Conservation (phyloP, 1,140 invertebrate species). For the Hycleus cichorii region DNA sequence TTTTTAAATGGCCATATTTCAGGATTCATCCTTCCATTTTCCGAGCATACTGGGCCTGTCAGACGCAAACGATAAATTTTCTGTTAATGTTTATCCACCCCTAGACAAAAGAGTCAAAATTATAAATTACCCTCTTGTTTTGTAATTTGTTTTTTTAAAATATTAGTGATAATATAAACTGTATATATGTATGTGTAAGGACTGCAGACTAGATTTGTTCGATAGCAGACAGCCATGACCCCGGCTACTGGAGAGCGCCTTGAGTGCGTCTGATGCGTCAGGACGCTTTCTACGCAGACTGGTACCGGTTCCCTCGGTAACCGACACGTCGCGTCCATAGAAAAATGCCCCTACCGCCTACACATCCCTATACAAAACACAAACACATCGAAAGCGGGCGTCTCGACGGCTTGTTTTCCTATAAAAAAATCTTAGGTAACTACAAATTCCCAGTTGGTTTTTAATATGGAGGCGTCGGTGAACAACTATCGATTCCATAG, state of each 20-base stretch:
- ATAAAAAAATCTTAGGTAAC: background rate
- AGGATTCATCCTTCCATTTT: too few species aligned
- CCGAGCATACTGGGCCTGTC: too few species aligned
- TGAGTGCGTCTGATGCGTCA: slow-evolving; percentile 12
- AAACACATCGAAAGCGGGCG: slow-evolving; percentile 1
- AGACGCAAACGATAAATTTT: too few species aligned
- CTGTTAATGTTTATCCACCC: too few species aligned
- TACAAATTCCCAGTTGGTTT: background rate
- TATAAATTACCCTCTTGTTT: too few species aligned
- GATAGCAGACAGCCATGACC: slow-evolving; percentile 13
- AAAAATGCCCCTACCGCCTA: slow-evolving; percentile 5
- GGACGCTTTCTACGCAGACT: slow-evolving; percentile 9
- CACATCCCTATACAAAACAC: background rate
- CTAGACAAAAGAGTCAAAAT: too few species aligned
- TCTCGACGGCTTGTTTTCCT: background rate
- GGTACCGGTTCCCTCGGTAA: slow-evolving; percentile 14
- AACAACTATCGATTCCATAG: background rate
- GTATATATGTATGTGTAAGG: too few species aligned
- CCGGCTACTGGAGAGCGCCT: slow-evolving; percentile 9
- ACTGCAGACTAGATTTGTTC: background rate
- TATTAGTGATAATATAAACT: too few species aligned
- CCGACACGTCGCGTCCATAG: slow-evolving; percentile 14
- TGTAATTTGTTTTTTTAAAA: too few species aligned
- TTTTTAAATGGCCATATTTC: too few species aligned
- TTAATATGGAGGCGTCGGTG: background rate